Conservation (phyloP, 2,797 vertebrate genomes). For the Myotis findleyi region DNA sequence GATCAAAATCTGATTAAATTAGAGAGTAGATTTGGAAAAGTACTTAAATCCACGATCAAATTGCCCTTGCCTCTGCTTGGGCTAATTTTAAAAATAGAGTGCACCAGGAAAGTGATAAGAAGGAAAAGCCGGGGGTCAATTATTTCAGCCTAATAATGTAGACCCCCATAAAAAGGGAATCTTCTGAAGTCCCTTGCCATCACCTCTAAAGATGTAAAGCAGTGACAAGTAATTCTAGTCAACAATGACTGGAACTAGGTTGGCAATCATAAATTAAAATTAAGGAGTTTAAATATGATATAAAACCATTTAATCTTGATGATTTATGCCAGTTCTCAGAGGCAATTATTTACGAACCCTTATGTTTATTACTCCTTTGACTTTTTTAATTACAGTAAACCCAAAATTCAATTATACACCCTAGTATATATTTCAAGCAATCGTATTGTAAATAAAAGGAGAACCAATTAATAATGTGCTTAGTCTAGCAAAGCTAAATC, state of each 20-base stretch:
- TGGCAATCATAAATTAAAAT: conserved; percentile 85
- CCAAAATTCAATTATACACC: conserved; percentile 87
- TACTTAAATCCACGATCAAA: background rate
- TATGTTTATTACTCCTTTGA: conserved; percentile 88
- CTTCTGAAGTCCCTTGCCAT: conserved; percentile 10
- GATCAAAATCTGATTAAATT: background rate
- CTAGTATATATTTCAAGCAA: conserved; percentile 85
- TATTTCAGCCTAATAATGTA: background rate
- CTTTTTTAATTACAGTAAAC: conserved; percentile 88
- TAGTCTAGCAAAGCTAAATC: conserved; percentile 86
- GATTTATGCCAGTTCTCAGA: conserved; percentile 85
- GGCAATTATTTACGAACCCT: conserved; percentile 85
- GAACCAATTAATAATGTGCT: conserved; percentile 87
- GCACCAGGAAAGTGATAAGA: background rate
- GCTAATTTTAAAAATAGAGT: conserved; percentile 41
- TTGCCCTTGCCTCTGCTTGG: background rate
- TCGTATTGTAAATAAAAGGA: conserved; percentile 87
- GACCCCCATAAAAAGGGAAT: background rate
- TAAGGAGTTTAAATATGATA: conserved; percentile 85
- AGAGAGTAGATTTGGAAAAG: conserved; percentile 16
- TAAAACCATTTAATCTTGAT: conserved; percentile 86
- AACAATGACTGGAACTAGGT: conserved; percentile 80
- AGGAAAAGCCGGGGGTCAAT: conserved; percentile 12
- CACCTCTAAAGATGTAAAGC: conserved; percentile 34
- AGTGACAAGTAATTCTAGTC: conserved; percentile 72